Evolutionary conservation across 2,888 invertebrate species (phyloP), one percentile per base, ranked within the genome.

Genomic region (Agrochola litura): DNA sequence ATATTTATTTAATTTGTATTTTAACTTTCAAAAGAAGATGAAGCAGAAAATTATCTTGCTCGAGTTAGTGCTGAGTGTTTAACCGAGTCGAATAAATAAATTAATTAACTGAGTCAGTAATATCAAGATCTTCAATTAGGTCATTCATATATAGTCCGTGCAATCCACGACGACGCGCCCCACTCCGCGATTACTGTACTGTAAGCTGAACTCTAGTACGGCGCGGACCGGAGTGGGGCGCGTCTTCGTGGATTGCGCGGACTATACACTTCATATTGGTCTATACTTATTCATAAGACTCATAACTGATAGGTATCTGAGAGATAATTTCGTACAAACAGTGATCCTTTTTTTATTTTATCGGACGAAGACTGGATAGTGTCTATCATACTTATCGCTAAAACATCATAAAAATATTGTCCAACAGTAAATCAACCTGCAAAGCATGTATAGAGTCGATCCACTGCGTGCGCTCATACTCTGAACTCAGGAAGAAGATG

Each of bases 381-480:
- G 0, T 4, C n/a, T 43, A 56, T 43, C n/a, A n/a, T 12, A 56
- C 16, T 12, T 43, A n/a, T n/a, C 22, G 6, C 16, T 74, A 19
- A 46, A 46, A 37, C 6, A 25, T 22, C 25, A 30, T 77, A 30
- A 43, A 52, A 43, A 19, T 2, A 30, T 43, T 41, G 1, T n/a
- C 8, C 16, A 61, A 41, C 10, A 19, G 41, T 22, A 37, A 10
- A 70, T 25, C 41, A 6, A 97, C 97, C 97, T 98, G 98, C 77
- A 99, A 95, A 41, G 98, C 98, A 87, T 98, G 98, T 86, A 99
- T 98, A 6, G 99, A 98, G 92, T 99, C 99, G 86, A 98, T 98
- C 99, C 99, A 99, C 93, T 99, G 99, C 84, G 98, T 98, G 74
- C 99, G 97, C 94, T 99, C 99, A 92, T 98, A 99, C 95, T 99